Percentiles rank a stretch among this genome's conserved stretches.
Conservation (phyloP, 1,140 invertebrate genomes). For the Hyles euphorbiae region DNA sequence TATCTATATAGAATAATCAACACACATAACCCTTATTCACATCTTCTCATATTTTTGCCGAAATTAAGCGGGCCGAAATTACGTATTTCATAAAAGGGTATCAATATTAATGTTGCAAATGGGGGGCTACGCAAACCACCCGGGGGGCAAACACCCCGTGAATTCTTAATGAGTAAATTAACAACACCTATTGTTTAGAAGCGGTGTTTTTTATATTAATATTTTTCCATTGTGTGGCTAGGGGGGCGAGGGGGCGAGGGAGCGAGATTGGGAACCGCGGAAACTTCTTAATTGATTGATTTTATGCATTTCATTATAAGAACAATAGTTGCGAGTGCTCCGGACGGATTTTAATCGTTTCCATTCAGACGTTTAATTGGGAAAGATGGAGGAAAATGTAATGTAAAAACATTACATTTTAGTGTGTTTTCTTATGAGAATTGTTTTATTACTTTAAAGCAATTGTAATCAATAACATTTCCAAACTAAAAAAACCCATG, state of each 20-base stretch:
- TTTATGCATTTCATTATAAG: constrained; percentile 67
- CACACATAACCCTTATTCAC: too few relatives aligned
- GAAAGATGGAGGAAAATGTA: too few relatives aligned
- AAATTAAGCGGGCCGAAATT: too few relatives aligned
- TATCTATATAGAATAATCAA: too few relatives aligned
- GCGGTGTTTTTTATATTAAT: constrained; percentile 68
- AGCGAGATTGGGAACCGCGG: constrained; percentile 53
- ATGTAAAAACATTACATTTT: too few relatives aligned
- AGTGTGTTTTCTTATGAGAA: too few relatives aligned
- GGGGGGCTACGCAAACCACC: constrained; percentile 11
- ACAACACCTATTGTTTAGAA: constrained; percentile 70
- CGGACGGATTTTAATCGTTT: constrained; percentile 49
- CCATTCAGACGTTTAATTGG: too few relatives aligned
- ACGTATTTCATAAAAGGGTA: constrained; percentile 1
- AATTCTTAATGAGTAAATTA: constrained; percentile 72
- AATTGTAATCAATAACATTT: too few relatives aligned
- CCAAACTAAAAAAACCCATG: too few relatives aligned
- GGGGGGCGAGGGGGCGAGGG: constrained; percentile 30
- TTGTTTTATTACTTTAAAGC: too few relatives aligned
- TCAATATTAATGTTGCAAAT: constrained; percentile 22
- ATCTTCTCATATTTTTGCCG: too few relatives aligned
- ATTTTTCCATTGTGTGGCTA: constrained; percentile 50
- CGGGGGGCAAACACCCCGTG: constrained; percentile 42
- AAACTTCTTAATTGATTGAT: constrained; percentile 63
- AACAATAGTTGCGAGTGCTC: constrained; percentile 57